These are phyloP conservation scores for Chironomus riparius DNA, from an alignment of 2,888 invertebrate genomes.

Conservation along the genomic window DNA sequence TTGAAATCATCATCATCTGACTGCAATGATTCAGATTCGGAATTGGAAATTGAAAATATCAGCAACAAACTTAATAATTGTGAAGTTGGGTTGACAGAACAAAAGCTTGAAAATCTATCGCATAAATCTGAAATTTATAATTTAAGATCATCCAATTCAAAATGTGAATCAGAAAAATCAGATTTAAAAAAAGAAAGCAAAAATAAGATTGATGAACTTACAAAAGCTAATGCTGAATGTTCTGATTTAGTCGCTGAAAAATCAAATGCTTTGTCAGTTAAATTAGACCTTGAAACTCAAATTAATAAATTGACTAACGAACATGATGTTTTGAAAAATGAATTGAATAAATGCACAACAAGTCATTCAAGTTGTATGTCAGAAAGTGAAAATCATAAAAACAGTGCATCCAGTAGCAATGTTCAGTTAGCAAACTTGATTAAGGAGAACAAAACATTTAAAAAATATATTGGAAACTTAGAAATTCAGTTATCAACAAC, in stretches of 20 bases:
- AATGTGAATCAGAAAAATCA: neutral
- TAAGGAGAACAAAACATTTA: too few relatives aligned
- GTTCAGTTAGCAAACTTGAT: too few relatives aligned
- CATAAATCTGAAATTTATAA: neutral
- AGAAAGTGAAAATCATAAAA: too few relatives aligned
- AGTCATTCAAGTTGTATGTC: too few relatives aligned
- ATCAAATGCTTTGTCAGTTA: neutral
- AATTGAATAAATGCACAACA: too few relatives aligned
- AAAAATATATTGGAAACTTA: too few relatives aligned
- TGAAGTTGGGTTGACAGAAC: neutral
- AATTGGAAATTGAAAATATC: neutral
- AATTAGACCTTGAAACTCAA: too few relatives aligned
- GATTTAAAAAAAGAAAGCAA: neutral
- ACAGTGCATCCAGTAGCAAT: too few relatives aligned
- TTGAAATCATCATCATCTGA: neutral
- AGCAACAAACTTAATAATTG: neutral
- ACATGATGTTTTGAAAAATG: too few relatives aligned
- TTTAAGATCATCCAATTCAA: neutral
- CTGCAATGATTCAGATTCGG: neutral
- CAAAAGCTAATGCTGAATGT: neutral
- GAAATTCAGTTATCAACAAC: too few relatives aligned
- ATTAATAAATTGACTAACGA: too few relatives aligned
- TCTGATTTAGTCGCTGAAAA: neutral
- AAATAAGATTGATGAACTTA: neutral
- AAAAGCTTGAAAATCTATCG: neutral